A percentile compares a stretch with the other conserved stretches of the same genome.
These are phyloP conservation scores for Propsilocerus akamusi DNA, from an alignment of 1,140 invertebrate species.

Conservation along the genomic window DNA sequence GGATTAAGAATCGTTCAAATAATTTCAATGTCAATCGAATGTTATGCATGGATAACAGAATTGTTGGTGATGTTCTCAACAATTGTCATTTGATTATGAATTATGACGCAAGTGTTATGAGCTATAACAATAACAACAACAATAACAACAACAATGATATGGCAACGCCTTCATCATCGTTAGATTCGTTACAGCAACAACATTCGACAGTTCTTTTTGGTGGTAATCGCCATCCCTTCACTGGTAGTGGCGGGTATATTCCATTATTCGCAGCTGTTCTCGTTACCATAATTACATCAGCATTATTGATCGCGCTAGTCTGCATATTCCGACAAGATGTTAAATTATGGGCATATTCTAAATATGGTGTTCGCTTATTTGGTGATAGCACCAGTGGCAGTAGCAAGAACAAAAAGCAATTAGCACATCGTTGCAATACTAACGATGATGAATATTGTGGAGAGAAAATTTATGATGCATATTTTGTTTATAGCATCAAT, in stretches of 20 bases:
- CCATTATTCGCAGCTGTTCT: conserved; percentile 52
- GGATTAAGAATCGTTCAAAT: conserved; percentile 19
- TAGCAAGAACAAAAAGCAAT: not conserved
- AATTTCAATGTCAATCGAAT: conserved; percentile 38
- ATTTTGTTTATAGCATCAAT: conserved; percentile 69
- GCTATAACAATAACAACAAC: too few species aligned
- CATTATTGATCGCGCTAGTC: conserved; percentile 42
- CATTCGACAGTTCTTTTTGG: conserved; percentile 35
- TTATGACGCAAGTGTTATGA: too few species aligned
- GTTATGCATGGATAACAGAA: conserved; percentile 31
- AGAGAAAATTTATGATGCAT: conserved; percentile 68
- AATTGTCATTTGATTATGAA: conserved; percentile 39
- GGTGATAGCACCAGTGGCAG: conserved; percentile 29
- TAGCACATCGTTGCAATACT: not conserved
- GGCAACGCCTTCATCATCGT: conserved; percentile 33
- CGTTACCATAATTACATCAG: conserved; percentile 48
- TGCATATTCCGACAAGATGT: conserved; percentile 60
- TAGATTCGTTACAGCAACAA: not conserved
- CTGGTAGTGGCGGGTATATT: conserved; percentile 38
- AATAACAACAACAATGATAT: conserved; percentile 24
- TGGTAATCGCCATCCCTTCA: conserved; percentile 21
- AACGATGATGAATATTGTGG: conserved; percentile 27
- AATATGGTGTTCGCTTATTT: conserved; percentile 52
- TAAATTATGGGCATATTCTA: conserved; percentile 50
- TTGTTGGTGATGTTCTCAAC: conserved; percentile 36